Base-by-base conservation (phyloP, 2,797 vertebrate genomes). In the Malurus leucopterus region DNA sequence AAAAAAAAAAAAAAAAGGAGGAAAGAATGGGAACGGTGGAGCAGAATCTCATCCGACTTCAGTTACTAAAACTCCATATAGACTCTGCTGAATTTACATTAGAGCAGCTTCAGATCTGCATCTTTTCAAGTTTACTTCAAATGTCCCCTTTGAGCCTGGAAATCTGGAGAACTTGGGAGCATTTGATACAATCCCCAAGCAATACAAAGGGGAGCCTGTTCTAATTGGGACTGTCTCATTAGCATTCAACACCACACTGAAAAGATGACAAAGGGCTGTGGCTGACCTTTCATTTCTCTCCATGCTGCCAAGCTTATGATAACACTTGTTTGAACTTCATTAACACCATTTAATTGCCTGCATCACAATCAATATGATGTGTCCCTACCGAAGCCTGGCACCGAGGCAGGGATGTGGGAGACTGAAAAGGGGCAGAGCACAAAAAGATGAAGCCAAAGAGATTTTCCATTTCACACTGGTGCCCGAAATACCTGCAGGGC, bases 321-420 rank as follows among this genome's bases (percentile, higher is more conserved):
- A 95, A 92, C 86, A 92, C 91, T 94, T 90, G 93, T 94, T 92
- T 93, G 95, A 95, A 96, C 96, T 96, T 96, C 91, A 95, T 95
- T 94, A 94, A 89, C 62, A 62, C 87, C 64, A 68, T 68, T 72
- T 95, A 95, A 97, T 91, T 95, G 94, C 92, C 91, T 95, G 90
- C 93, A 95, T 96, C 90, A 80, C 93, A 93, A 93, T 95, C 93
- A 71, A 92, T 96, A 93, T 26, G 13, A 75, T 93, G 89, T 89
- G 90, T 91, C 86, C 15, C 40, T 29, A 21, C 82, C 2, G 2
- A 89, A 92, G 75, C 78, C 86, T 79, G 62, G 69, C 36, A 50
- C 19, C 13, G 50, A 88, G 47, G 53, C 68, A 54, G 59, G 73
- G 67, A 70, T 43, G 50, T 72, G 29, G 73, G 86, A 86, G 58